Evolutionary conservation across 2,797 vertebrate genomes (phyloP).

Genomic region (Capromys pilorides): DNA sequence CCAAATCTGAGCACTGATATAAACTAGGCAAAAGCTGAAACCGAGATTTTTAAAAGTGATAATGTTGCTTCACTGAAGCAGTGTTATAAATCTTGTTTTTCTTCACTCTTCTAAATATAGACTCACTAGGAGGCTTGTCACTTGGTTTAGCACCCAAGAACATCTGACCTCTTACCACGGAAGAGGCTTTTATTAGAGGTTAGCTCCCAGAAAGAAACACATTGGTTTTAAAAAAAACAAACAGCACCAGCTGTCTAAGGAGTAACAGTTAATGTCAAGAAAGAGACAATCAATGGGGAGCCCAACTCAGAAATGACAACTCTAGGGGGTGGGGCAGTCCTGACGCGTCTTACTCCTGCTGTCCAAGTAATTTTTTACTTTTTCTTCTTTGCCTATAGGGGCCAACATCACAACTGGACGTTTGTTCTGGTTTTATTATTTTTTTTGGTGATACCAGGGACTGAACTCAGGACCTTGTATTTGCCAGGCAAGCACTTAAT

Average conservation of each 20-base stretch:
- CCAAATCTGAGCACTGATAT: background rate
- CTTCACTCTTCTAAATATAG: constrained; percentile 26
- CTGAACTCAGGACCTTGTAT: too few species aligned
- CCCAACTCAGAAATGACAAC: constrained; percentile 34
- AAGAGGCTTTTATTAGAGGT: constrained; percentile 19
- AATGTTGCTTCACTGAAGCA: background rate
- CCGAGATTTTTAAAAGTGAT: background rate
- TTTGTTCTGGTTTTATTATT: background rate
- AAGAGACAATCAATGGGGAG: background rate
- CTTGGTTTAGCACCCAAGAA: background rate
- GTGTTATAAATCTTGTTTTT: background rate
- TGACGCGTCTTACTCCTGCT: background rate
- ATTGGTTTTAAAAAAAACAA: constrained; percentile 16
- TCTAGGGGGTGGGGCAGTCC: background rate
- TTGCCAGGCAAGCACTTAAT: too few species aligned
- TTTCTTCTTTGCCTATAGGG: background rate
- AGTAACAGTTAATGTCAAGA: background rate
- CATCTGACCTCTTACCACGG: background rate
- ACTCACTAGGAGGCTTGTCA: background rate
- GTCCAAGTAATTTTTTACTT: background rate
- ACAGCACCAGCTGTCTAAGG: background rate
- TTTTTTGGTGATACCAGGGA: too few species aligned
- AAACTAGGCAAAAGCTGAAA: background rate
- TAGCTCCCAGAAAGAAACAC: constrained; percentile 21
- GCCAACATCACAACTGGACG: background rate